Conservation (phyloP, 2,888 invertebrate species). For the Bembecia ichneumoniformis region DNA sequence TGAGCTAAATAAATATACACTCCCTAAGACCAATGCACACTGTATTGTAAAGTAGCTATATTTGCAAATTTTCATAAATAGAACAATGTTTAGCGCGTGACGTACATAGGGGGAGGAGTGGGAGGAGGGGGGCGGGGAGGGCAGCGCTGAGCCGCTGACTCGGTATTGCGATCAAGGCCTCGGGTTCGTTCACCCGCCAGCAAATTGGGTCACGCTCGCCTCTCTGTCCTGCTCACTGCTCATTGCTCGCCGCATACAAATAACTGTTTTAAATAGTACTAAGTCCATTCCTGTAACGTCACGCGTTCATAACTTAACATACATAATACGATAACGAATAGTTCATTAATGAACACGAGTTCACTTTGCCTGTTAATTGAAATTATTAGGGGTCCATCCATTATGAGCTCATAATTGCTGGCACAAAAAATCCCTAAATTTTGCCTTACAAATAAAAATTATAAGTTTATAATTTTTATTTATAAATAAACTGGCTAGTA, state of each 20-base stretch:
- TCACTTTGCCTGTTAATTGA: no score
- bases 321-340: no score
- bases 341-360: no score
- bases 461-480: no score
- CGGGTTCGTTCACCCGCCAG: slow-evolving; percentile 64
- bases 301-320: slow-evolving; percentile 13
- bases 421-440: no score
- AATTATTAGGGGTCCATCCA: no score
- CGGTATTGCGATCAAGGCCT: slow-evolving; percentile 71
- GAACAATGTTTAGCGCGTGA: slow-evolving; percentile 46
- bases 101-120: slow-evolving; percentile 25
- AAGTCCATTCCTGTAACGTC: slow-evolving; percentile 60
- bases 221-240: slow-evolving; percentile 34
- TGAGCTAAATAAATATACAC: no score
- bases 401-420: no score
- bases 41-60: no score
- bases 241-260: slow-evolving; percentile 38
- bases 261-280: slow-evolving; percentile 59
- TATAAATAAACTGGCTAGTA: no score
- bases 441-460: no score
- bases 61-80: background rate
- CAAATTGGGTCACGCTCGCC: slow-evolving; percentile 64
- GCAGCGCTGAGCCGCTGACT: slow-evolving; percentile 26
- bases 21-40: no score
- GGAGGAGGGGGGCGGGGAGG: slow-evolving; percentile 14